Base-by-base conservation (phyloP, 1,140 invertebrate species). In the Drosophila bocki region DNA sequence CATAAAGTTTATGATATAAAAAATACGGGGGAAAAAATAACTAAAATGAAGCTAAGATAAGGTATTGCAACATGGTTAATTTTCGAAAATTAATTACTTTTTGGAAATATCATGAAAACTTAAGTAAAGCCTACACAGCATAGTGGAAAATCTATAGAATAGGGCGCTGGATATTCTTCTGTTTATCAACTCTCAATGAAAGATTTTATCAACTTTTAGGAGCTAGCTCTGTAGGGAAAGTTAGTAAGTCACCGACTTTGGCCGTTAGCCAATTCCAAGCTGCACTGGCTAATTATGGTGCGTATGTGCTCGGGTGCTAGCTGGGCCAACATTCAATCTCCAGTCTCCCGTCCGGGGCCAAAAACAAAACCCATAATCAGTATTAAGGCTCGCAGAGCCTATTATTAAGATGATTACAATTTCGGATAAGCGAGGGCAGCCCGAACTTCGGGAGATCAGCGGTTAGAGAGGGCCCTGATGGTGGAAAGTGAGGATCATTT, bases 391-490 rank as follows among this genome's bases (percentile, higher is more conserved):
- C 41, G 39, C 75, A 12, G 48, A 70, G 65, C 60, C 86, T 85
- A 62, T 88, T 90, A 88, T 88, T 90, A 88, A 70, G 56, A 79
- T 90, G 85, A 88, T 88, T 88, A 72, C 70, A 78, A 81, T 82
- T 85, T 67, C 26, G 81, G 85, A 88, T 88, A 88, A 88, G 78
- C 75, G 57, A 60, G 65, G 58, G 22, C 65, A 33, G 69, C 54
- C 68, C 56, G 56, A 78, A 60, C 17, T 58, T 64, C 35, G 56
- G 56, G 50, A 45, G 51, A 60, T 67, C 56, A 39, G 22, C 47
- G 19, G 11, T 9, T 42, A 56, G 74, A 13, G 62, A 19, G n/a
- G 57, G 26, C 8, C 13, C 22, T 22, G 22, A 29, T 35, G 54
- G 39, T 35, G 68, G 32, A 59, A 53, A 62, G 56, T 50, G 71